Evolutionary conservation across 2,888 invertebrate species (phyloP).

Genomic region (Zele albiditarsus): DNA sequence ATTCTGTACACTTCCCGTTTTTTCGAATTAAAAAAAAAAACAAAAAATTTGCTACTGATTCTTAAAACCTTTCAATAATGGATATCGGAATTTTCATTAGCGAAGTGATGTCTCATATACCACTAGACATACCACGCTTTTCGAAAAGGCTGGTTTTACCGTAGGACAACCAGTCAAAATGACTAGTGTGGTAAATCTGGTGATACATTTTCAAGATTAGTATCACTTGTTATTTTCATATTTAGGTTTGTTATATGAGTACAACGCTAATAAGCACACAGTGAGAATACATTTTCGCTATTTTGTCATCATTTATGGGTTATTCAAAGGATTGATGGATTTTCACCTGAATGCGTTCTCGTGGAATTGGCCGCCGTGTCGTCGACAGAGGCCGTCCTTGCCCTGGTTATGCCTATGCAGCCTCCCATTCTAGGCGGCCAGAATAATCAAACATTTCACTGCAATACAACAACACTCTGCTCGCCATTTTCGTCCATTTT

Average conservation of each 20-base stretch:
- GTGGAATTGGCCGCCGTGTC: conserved; percentile 87
- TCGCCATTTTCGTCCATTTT: conserved; percentile 62
- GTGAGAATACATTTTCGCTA: neutral
- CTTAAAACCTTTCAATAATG: no score
- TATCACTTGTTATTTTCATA: no score
- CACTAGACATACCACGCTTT: no score
- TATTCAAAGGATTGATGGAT: neutral
- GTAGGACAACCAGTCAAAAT: no score
- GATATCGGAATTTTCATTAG: no score
- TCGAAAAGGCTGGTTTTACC: no score
- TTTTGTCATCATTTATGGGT: neutral
- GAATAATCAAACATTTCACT: conserved; percentile 74
- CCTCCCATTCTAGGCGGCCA: conserved; percentile 86
- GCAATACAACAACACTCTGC: conserved; percentile 69
- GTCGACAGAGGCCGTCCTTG: conserved; percentile 86
- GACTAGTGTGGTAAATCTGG: no score
- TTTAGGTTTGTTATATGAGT: neutral
- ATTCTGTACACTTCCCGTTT: no score
- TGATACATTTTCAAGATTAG: neutral
- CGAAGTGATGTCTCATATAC: no score
- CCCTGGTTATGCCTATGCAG: conserved; percentile 89
- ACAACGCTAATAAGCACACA: neutral
- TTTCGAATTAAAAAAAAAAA: no score
- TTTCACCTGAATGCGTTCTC: conserved; percentile 85
- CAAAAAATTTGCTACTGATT: no score